Conservation (phyloP, 2,113 vertebrate species). For the Cheilinus undulatus region DNA sequence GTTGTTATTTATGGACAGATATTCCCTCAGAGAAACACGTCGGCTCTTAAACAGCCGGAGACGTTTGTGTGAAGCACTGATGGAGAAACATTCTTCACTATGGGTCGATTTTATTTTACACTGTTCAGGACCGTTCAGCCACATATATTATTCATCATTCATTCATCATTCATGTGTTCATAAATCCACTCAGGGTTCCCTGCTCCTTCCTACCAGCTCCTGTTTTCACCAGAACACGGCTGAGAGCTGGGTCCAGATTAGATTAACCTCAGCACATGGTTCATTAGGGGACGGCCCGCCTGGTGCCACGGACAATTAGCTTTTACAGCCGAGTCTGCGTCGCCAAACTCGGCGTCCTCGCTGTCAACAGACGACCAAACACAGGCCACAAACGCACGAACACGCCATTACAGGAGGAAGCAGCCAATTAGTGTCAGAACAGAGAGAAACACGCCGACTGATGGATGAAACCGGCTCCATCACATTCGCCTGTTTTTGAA, state of each 20-base stretch:
- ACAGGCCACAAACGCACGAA: not conserved
- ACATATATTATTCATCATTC: slow-evolving; percentile 11
- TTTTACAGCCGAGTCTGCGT: slow-evolving; percentile 19
- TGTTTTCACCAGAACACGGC: not conserved
- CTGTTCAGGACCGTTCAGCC: no score
- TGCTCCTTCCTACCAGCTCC: slow-evolving; percentile 4
- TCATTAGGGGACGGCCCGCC: slow-evolving; percentile 36
- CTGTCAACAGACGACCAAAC: slow-evolving; percentile 15
- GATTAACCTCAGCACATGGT: slow-evolving; percentile 55
- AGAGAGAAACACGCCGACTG: not conserved
- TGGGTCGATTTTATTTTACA: no score
- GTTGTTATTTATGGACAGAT: no score
- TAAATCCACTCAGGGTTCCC: slow-evolving; percentile 3
- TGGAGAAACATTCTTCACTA: no score
- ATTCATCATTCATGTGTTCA: slow-evolving; percentile 25
- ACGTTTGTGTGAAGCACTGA: no score
- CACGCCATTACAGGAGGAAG: slow-evolving; percentile 1
- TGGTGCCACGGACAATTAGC: slow-evolving; percentile 48
- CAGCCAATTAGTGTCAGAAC: slow-evolving; percentile 13
- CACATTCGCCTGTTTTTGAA: not conserved
- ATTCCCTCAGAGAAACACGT: no score
- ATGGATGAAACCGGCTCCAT: not conserved
- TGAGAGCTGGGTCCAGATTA: slow-evolving; percentile 29
- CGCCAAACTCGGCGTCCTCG: not conserved
- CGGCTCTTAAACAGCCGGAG: no score